phyloP scores from a whole-genome alignment of 2,113 vertebrate genomes.

The Mixornis gularis region DNA sequence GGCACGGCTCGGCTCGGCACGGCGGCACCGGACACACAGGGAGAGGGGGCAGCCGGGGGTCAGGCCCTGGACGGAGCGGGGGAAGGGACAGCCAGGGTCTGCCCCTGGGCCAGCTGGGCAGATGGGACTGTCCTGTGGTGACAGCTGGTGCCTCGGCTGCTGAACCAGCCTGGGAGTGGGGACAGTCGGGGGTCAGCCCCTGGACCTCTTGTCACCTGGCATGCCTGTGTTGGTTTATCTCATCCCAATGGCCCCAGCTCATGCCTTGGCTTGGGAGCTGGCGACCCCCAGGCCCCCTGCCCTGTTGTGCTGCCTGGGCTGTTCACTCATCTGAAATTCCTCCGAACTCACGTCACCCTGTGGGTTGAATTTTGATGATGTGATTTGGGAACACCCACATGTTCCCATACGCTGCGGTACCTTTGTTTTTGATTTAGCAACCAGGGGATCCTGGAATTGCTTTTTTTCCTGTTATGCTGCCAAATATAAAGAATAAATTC shows the following conservation, averaged over 20 bases:
- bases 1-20: neutral
- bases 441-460: rapidly evolving
- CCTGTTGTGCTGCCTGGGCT: rapidly evolving
- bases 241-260: neutral
- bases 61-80: neutral
- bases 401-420: rapidly evolving
- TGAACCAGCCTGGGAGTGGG: rapidly evolving
- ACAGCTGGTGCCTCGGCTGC: too few relatives aligned
- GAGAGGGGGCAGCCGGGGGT: neutral
- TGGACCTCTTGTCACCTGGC: too few relatives aligned
- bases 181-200: too few relatives aligned
- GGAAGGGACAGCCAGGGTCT: rapidly evolving
- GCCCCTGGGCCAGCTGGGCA: rapidly evolving
- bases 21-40: neutral
- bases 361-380: rapidly evolving
- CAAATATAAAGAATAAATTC: neutral
- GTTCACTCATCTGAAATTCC: rapidly evolving
- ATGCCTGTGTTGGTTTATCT: neutral
- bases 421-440: neutral
- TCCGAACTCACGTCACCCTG: rapidly evolving
- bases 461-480: rapidly evolving
- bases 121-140: rapidly evolving
- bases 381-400: rapidly evolving
- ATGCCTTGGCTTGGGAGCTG: neutral
- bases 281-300: rapidly evolving